phyloP scores from a whole-genome alignment of 2,888 invertebrate species.

The Trissolcus brochymenae region DNA sequence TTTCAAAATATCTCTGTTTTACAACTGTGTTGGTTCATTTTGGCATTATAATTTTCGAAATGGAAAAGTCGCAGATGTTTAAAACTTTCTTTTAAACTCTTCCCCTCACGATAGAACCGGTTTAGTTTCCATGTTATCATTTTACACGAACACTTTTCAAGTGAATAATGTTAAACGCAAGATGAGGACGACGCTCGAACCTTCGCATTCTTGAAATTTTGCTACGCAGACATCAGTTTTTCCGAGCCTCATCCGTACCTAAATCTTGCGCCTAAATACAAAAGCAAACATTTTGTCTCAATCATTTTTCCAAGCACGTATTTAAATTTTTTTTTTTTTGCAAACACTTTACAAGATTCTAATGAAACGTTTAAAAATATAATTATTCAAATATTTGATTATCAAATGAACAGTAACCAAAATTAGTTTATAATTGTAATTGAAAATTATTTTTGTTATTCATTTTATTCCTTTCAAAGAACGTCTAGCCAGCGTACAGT shows the following conservation, averaged over 20 bases:
- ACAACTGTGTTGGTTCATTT: no score
- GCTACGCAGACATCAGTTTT: constrained; percentile 47
- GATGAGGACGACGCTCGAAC: constrained; percentile 34
- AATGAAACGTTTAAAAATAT: no score
- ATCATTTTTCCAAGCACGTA: no score
- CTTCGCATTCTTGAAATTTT: constrained; percentile 57
- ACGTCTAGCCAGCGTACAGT: neutral
- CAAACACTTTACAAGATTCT: no score
- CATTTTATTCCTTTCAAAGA: no score
- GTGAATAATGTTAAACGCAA: constrained; percentile 37
- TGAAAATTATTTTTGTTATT: no score
- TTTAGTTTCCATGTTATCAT: constrained; percentile 40
- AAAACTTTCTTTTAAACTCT: constrained; percentile 22
- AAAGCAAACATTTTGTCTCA: no score
- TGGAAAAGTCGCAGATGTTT: constrained; percentile 6
- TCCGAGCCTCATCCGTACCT: constrained; percentile 61
- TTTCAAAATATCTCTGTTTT: no score
- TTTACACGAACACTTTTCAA: constrained; percentile 40
- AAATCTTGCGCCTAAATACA: neutral
- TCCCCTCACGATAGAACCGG: constrained; percentile 24
- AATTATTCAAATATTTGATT: no score
- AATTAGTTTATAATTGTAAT: no score
- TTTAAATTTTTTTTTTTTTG: no score
- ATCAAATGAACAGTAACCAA: no score
- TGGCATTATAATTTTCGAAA: neutral